These are phyloP conservation scores for Puffinus mauretanicus DNA, from an alignment of 2,113 vertebrate genomes.

Conservation along the genomic window DNA sequence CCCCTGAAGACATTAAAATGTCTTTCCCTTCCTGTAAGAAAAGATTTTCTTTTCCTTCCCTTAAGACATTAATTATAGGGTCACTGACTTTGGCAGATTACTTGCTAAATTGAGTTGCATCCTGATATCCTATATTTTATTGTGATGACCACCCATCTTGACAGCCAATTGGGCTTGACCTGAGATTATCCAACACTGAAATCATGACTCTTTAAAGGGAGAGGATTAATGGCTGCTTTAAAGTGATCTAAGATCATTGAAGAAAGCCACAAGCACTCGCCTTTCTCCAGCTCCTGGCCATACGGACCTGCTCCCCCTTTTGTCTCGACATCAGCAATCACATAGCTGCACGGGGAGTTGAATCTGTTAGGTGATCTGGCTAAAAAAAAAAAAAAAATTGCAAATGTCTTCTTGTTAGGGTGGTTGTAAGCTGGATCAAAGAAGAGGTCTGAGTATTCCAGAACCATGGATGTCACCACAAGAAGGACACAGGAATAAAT, in stretches of 20 bases:
- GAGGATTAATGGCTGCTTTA: background rate
- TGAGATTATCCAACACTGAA: slow-evolving; percentile 27
- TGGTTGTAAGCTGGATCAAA: background rate
- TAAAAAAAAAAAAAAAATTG: background rate
- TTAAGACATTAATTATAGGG: slow-evolving; percentile 51
- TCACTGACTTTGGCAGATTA: slow-evolving; percentile 52
- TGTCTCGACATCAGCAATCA: background rate
- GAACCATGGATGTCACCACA: background rate
- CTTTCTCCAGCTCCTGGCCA: background rate
- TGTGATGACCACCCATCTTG: slow-evolving; percentile 55
- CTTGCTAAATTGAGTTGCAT: slow-evolving; percentile 52
- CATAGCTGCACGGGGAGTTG: background rate
- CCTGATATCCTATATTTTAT: slow-evolving; percentile 45
- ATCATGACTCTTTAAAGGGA: background rate
- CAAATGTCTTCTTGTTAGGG: background rate
- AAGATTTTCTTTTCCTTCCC: slow-evolving; percentile 47
- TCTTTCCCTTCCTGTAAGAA: slow-evolving; percentile 54
- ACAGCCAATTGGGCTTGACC: slow-evolving; percentile 32
- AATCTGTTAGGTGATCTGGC: background rate
- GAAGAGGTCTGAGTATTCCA: background rate
- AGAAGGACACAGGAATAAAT: background rate
- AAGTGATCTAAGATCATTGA: background rate
- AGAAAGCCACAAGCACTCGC: background rate
- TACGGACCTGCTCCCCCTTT: background rate
- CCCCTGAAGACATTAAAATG: slow-evolving; percentile 58